Conservation (phyloP, 2,113 vertebrate species). For the Grantiella picta region DNA sequence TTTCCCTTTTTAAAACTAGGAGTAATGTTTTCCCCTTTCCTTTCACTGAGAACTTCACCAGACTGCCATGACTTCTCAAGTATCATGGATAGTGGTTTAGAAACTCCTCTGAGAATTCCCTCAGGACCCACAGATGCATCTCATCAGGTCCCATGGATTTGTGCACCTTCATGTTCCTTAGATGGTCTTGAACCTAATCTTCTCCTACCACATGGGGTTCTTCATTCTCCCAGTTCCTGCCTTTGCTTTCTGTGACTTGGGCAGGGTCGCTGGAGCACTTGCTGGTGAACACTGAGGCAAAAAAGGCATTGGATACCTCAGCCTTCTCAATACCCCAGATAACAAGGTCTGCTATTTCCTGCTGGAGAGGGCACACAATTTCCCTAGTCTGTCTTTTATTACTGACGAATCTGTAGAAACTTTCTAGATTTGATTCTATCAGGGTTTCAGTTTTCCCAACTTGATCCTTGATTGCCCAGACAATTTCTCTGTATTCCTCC, state of each 20-base stretch:
- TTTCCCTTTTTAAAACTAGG: background rate
- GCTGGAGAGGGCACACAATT: background rate
- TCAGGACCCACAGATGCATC: background rate
- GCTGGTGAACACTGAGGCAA: background rate
- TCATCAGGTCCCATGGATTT: background rate
- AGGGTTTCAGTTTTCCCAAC: background rate
- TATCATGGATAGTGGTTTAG: background rate
- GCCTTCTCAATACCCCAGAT: background rate
- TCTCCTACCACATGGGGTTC: background rate
- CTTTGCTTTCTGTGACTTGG: background rate
- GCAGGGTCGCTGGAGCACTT: background rate
- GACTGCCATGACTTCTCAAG: background rate
- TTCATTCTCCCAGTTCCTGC: background rate
- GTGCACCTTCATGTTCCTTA: background rate
- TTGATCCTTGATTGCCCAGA: background rate
- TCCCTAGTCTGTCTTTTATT: background rate
- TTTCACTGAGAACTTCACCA: background rate
- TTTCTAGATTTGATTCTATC: background rate
- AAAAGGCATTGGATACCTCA: background rate
- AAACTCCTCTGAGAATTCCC: background rate
- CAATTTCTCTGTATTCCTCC: background rate
- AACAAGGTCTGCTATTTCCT: background rate
- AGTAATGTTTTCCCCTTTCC: background rate
- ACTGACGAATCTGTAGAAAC: background rate
- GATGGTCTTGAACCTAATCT: background rate